Conservation (phyloP, 2,888 invertebrate genomes). For the Stomorhina lunata region DNA sequence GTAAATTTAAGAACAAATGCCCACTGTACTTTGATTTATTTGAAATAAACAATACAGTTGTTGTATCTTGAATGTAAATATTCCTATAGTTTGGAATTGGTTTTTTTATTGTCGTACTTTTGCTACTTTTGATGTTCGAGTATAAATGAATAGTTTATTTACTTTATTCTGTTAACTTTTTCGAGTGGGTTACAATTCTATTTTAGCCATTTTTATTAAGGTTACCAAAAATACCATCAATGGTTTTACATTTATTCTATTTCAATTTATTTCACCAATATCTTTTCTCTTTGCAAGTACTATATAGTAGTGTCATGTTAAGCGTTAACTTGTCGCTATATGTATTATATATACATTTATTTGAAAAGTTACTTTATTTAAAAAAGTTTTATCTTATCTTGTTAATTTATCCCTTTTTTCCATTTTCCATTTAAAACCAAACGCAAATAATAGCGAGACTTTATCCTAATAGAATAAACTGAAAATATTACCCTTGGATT, state of each 20-base stretch:
- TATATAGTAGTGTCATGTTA: neutral
- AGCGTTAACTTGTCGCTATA: neutral
- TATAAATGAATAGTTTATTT: neutral
- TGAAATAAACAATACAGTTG: neutral
- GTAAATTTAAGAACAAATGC: too few relatives aligned
- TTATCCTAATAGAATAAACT: neutral
- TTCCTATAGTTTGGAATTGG: slow-evolving; percentile 19
- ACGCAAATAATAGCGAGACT: neutral
- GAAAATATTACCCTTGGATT: neutral
- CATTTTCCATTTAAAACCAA: neutral
- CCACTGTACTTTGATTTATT: too few relatives aligned
- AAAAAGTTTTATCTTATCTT: neutral
- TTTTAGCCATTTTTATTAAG: too few relatives aligned
- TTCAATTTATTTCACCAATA: slow-evolving; percentile 12
- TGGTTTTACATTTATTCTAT: neutral
- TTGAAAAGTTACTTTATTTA: too few relatives aligned
- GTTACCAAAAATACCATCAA: slow-evolving; percentile 38
- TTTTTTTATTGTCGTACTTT: slow-evolving; percentile 4
- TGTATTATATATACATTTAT: too few relatives aligned
- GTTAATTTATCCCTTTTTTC: neutral
- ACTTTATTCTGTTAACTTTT: neutral
- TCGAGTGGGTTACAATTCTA: neutral
- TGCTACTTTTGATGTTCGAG: neutral
- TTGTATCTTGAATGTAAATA: neutral
- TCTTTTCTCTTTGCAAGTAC: neutral